Percentiles rank a stretch among this genome's conserved stretches.
These are phyloP conservation scores for Crenuchus spilurus DNA, from an alignment of 2,797 vertebrate species.

Conservation along the genomic window DNA sequence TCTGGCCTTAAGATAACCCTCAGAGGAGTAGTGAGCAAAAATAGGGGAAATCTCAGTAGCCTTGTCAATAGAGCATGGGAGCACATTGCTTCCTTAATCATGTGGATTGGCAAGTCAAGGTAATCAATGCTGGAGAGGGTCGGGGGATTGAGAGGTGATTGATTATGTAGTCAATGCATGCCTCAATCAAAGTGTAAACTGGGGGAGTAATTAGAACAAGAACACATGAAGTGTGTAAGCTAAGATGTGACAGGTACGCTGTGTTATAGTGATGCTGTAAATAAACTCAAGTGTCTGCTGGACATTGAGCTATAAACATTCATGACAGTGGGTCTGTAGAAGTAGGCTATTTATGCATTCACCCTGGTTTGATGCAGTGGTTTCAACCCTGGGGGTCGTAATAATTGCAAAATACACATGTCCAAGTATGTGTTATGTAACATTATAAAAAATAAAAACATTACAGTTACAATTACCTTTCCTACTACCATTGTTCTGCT, in stretches of 20 bases:
- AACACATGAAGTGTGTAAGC: conserved; percentile 22
- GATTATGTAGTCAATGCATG: conserved; percentile 52
- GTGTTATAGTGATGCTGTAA: not conserved
- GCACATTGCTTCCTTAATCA: conserved; percentile 50
- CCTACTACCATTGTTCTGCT: too few species aligned
- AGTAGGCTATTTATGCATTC: too few species aligned
- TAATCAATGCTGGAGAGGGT: conserved; percentile 38
- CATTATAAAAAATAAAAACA: too few species aligned
- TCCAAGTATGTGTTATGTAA: too few species aligned
- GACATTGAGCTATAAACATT: not conserved
- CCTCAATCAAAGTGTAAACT: conserved; percentile 57
- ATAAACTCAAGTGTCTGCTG: not conserved
- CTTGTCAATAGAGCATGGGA: conserved; percentile 39
- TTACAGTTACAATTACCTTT: too few species aligned
- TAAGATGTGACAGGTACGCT: conserved; percentile 9
- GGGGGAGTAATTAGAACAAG: conserved; percentile 48
- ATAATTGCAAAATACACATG: too few species aligned
- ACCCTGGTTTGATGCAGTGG: too few species aligned
- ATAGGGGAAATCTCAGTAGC: conserved; percentile 6
- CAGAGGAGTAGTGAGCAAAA: conserved; percentile 31
- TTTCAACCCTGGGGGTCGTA: too few species aligned
- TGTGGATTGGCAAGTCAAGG: conserved; percentile 35
- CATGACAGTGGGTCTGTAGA: not conserved
- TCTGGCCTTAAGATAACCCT: conserved; percentile 44
- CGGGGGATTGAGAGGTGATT: conserved; percentile 41